phyloP scores from a whole-genome alignment of 2,797 vertebrate species.

The Anguilla pacifica region DNA sequence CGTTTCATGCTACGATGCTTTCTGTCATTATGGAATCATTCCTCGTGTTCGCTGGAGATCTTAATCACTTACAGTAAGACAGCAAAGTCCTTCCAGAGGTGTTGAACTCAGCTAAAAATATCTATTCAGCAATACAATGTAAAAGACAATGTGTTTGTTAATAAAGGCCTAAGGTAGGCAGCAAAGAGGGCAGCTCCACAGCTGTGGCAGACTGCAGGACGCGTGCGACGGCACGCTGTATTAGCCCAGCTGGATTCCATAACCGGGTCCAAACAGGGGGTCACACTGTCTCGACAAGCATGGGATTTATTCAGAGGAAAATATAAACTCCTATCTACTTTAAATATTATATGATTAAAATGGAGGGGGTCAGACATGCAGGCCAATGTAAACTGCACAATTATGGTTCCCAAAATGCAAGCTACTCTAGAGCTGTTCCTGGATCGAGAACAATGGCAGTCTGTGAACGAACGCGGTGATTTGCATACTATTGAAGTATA shows the following conservation, averaged over 20 bases:
- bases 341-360: slow-evolving; percentile 74
- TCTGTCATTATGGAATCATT: not conserved
- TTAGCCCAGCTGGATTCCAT: slow-evolving; percentile 67
- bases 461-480: slow-evolving; percentile 61
- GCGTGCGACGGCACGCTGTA: not conserved
- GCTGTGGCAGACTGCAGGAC: not conserved
- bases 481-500: slow-evolving; percentile 64
- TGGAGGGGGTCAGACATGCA: slow-evolving; percentile 62
- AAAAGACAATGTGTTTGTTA: not conserved
- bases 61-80: not conserved
- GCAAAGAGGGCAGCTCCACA: not conserved
- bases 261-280: slow-evolving; percentile 61
- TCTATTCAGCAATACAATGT: not conserved
- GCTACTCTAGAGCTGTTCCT: slow-evolving; percentile 52
- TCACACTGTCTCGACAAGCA: slow-evolving; percentile 60
- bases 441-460: slow-evolving; percentile 63
- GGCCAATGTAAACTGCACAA: slow-evolving; percentile 64
- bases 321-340: slow-evolving; percentile 60
- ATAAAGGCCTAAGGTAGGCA: not conserved
- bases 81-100: not conserved
- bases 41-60: not conserved
- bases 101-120: not conserved
- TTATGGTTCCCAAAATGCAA: slow-evolving; percentile 64
- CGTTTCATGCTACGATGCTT: slow-evolving; percentile 47
- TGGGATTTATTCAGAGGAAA: slow-evolving; percentile 61